phyloP scores from a whole-genome alignment of 2,797 vertebrate genomes.

The Pipistrellus pygmaeus region DNA sequence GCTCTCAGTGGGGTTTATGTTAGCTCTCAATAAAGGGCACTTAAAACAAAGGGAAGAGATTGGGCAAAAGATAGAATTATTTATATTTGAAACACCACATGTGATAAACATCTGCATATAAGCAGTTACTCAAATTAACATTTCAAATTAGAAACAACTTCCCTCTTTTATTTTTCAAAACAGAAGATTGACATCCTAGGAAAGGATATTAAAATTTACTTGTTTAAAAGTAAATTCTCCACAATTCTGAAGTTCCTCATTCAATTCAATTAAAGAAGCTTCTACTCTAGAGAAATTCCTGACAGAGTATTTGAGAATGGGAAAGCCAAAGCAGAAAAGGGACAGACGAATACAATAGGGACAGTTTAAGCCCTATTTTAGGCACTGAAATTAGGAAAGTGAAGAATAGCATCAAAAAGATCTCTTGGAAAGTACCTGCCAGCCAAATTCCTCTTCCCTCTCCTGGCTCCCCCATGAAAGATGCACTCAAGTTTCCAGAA shows the following conservation, averaged over 20 bases:
- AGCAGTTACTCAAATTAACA: slow-evolving; percentile 47
- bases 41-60: slow-evolving; percentile 17
- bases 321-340: not conserved
- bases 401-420: not conserved
- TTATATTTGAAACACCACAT: slow-evolving; percentile 33
- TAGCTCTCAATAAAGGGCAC: not conserved
- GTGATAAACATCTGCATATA: slow-evolving; percentile 32
- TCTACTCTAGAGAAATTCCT: slow-evolving; percentile 27
- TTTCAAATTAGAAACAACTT: slow-evolving; percentile 71
- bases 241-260: slow-evolving; percentile 1
- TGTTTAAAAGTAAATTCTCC: slow-evolving; percentile 4
- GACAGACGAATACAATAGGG: not conserved
- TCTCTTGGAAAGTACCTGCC: not conserved
- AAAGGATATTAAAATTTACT: slow-evolving; percentile 26
- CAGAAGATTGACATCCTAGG: not conserved
- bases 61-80: slow-evolving; percentile 37
- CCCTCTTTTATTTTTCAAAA: slow-evolving; percentile 41
- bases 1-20: not conserved
- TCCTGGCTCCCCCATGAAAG: not conserved
- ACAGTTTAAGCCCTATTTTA: not conserved
- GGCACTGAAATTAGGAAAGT: not conserved
- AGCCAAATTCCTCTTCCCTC: not conserved
- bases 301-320: not conserved
- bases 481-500: not conserved
- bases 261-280: not conserved